Conservation (phyloP, 1,140 invertebrate genomes). For the Sycobia sp. region DNA sequence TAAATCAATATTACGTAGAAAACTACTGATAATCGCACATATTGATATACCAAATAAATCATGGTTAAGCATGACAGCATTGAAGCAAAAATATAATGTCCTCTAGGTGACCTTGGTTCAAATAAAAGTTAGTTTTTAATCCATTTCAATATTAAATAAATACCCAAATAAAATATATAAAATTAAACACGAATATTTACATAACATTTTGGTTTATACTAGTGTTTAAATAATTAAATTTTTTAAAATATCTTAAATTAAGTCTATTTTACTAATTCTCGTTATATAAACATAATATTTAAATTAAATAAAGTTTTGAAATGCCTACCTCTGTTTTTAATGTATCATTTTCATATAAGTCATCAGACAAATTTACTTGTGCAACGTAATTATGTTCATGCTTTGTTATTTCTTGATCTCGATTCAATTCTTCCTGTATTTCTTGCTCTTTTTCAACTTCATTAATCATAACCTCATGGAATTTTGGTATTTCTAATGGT, state of each 20-base stretch:
- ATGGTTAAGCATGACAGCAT: too few species aligned
- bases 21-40: too few species aligned
- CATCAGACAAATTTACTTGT: slow-evolving; percentile 5
- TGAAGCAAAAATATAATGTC: too few species aligned
- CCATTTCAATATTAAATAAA: too few species aligned
- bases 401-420: slow-evolving; percentile 14
- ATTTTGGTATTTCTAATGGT: slow-evolving; percentile 12
- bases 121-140: too few species aligned
- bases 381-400: slow-evolving; percentile 33
- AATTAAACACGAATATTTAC: too few species aligned
- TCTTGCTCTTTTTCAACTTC: slow-evolving; percentile 20
- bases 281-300: neutral
- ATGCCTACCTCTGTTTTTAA: slow-evolving; percentile 8
- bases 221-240: neutral
- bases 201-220: too few species aligned
- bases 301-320: neutral
- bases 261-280: neutral
- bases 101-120: too few species aligned
- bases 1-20: too few species aligned
- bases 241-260: neutral
- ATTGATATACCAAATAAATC: too few species aligned
- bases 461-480: slow-evolving; percentile 27
- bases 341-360: neutral
- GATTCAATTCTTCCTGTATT: slow-evolving; percentile 20
- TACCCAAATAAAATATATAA: too few species aligned